Evolutionary conservation across 1,140 invertebrate genomes (phyloP).

Genomic region (Dreissena polymorpha): DNA sequence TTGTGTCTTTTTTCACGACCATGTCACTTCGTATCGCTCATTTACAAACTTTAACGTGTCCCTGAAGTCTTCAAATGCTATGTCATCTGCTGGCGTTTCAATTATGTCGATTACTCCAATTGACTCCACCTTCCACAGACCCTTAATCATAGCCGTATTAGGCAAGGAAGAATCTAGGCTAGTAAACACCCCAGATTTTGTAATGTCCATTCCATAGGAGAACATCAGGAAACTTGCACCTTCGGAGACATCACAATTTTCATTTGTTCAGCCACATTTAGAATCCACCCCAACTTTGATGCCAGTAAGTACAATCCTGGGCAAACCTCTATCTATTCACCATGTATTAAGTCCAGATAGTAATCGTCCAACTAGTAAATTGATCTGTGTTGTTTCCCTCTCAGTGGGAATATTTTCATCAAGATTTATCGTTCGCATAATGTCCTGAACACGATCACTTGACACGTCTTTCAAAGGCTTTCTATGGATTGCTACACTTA

Average conservation of each 20-base stretch:
- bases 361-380: constrained; percentile 20
- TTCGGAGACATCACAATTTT: not conserved
- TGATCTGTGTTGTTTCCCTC: not conserved
- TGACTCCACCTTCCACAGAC: not conserved
- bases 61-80: not conserved
- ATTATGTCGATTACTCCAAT: constrained; percentile 7
- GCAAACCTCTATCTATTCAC: constrained; percentile 28
- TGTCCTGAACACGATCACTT: not conserved
- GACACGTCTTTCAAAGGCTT: not conserved
- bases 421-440: not conserved
- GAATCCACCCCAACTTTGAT: constrained; percentile 47
- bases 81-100: not conserved
- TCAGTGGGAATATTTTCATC: constrained; percentile 11
- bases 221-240: constrained; percentile 25
- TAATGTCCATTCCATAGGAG: constrained; percentile 33
- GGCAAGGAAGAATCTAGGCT: not conserved
- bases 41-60: not conserved
- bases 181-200: constrained; percentile 11
- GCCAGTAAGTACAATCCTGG: constrained; percentile 34
- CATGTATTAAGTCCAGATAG: constrained; percentile 40
- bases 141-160: not conserved
- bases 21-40: not conserved
- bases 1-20: constrained; percentile 13
- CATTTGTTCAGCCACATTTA: constrained; percentile 17
- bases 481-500: constrained; percentile 3